Base-by-base conservation (phyloP, 1,140 invertebrate genomes). In the Lasioglossum baleicum region DNA sequence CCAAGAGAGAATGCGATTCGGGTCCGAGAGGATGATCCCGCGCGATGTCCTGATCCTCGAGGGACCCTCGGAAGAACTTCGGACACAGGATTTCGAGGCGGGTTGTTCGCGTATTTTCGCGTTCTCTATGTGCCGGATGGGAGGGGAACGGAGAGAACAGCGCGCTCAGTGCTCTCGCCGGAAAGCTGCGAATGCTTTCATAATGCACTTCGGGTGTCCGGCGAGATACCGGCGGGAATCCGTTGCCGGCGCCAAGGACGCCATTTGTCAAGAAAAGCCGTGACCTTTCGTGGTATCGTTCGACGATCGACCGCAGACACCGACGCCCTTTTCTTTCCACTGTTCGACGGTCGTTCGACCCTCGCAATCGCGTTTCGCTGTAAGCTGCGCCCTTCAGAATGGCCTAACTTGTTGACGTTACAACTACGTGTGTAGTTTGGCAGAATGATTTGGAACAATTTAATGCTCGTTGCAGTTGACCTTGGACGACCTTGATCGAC, bases 261-360 rank as follows among this genome's bases (percentile, higher is more conserved):
- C 67, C 74, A 71, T 81, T 81, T 81, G 80, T 81, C 73, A 71
- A 81, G 66, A 13, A 81, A 64, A 77, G 67, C 80, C 80, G 61
- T 81, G 80, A 81, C 80, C 80, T 81, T 81, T 77, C 67, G 74
- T 60, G 48, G 60, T 70, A 61, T 58, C 73, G 35, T 22, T 64
- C 42, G 22, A 44, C 63, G 63, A 75, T 80, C 56, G 64, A 70
- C 26, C 65, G 40, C 42, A 35, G 40, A 22, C 22, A 15, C 26
- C 40, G 13, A 31, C 20, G 42, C 22, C n/a, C 22, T 20, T 26
- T 56, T 20, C n/a, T 35, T n/a, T 22, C 2, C 5, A 6, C 22
- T 40, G 31, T 17, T 40, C 42, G 40, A 40, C 60, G 26, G 7
- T 48, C 4, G 42, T 40, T 13, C 0, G 22, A 7, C 15, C n/a